Percentiles rank a stretch among this genome's conserved stretches.
phyloP scores from a whole-genome alignment of 2,113 vertebrate species.

The Scomber japonicus region DNA sequence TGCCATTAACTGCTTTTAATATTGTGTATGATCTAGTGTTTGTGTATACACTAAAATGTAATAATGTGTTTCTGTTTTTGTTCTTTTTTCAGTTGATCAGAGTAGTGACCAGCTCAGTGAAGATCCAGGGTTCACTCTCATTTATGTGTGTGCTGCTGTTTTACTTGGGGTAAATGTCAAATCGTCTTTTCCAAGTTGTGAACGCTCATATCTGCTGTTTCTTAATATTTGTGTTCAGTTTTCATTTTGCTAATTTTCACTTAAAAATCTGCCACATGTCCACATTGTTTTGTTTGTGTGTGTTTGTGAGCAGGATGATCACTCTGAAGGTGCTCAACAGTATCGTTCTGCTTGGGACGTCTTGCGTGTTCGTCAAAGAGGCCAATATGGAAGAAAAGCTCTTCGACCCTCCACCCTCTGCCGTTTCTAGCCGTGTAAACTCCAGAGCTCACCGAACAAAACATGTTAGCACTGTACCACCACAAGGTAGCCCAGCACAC shows the following conservation, averaged over 20 bases:
- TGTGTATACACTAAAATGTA: not conserved
- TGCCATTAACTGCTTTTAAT: not conserved
- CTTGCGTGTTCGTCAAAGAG: conserved; percentile 95
- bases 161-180: conserved; percentile 92
- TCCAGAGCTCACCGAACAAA: conserved; percentile 87
- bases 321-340: conserved; percentile 97
- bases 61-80: not conserved
- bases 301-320: conserved; percentile 89
- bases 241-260: not conserved
- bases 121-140: conserved; percentile 95
- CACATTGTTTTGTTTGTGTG: conserved; percentile 17
- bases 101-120: conserved; percentile 96
- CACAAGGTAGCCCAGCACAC: conserved; percentile 70
- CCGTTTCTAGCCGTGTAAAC: conserved; percentile 86
- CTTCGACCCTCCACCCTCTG: conserved; percentile 86
- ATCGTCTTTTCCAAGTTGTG: not conserved
- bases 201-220: not conserved
- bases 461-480: conserved; percentile 72
- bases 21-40: not conserved
- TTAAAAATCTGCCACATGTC: not conserved
- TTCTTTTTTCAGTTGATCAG: conserved; percentile 89
- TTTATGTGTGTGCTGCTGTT: conserved; percentile 95
- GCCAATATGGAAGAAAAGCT: conserved; percentile 99
- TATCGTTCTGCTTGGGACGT: conserved; percentile 95
- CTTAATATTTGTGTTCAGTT: not conserved